A percentile compares a stretch with the other conserved stretches of the same genome.
phyloP scores from a whole-genome alignment of 2,888 invertebrate genomes.

The Electrophaes corylata region DNA sequence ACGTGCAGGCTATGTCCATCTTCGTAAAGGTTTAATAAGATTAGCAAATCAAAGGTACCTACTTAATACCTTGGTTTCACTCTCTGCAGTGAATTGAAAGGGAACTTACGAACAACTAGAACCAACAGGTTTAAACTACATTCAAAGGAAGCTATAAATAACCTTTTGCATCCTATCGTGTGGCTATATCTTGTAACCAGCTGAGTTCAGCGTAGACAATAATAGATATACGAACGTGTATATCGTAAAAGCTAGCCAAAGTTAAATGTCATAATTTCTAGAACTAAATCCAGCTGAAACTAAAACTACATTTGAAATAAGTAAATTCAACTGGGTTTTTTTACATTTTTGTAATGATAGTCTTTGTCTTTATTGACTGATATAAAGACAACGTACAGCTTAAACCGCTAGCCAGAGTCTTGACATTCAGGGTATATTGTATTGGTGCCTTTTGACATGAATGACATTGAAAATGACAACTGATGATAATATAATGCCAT shows the following conservation, averaged over 20 bases:
- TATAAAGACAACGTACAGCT: no score
- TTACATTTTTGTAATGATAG: no score
- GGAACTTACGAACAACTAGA: slow-evolving; percentile 11
- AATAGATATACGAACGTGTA: neutral
- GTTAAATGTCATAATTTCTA: neutral
- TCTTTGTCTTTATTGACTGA: no score
- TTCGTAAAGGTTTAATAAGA: neutral
- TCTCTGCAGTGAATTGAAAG: slow-evolving; percentile 22
- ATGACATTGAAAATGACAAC: no score
- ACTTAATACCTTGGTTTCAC: slow-evolving; percentile 8
- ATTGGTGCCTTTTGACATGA: no score
- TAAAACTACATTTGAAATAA: no score
- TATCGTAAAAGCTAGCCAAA: neutral
- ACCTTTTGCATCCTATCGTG: slow-evolving; percentile 13
- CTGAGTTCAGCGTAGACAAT: neutral
- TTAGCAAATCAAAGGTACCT: neutral
- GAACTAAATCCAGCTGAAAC: neutral
- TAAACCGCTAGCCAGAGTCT: no score
- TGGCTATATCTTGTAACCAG: neutral
- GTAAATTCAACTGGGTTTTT: no score
- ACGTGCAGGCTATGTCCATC: no score
- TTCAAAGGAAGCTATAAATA: slow-evolving; percentile 47
- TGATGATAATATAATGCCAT: no score
- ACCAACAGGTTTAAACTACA: slow-evolving; percentile 35
- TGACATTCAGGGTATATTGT: no score